Percentiles rank a stretch among this genome's conserved stretches.
Evolutionary conservation across 2,797 vertebrate species (phyloP).

Genomic region (Anguilla anguilla): DNA sequence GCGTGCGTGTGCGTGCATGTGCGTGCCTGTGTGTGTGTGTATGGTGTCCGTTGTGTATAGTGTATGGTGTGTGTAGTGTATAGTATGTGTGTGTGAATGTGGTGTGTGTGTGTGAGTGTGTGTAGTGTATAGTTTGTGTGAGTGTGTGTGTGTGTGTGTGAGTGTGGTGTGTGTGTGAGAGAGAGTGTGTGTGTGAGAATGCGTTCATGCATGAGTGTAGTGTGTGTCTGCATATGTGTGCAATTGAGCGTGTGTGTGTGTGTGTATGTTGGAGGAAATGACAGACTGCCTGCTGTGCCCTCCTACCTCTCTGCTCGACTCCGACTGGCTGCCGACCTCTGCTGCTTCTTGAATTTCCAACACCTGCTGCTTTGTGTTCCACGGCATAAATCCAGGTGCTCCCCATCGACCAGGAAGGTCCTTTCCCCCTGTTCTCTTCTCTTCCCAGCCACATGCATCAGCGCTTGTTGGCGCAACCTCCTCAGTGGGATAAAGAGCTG

Average conservation of each 20-base stretch:
- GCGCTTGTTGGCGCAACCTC: neutral
- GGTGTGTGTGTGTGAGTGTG: no score
- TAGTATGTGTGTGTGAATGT: no score
- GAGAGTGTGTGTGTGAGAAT: no score
- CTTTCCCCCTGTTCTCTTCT: neutral
- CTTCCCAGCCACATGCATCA: neutral
- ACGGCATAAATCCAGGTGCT: slow-evolving; percentile 24
- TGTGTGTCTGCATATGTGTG: neutral
- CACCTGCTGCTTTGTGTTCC: slow-evolving; percentile 32
- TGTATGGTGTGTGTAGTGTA: no score
- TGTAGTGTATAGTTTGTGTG: no score
- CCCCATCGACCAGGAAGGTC: neutral
- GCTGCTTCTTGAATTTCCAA: neutral
- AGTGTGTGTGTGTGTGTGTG: no score
- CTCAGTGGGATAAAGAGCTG: no score
- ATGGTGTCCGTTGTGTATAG: no score
- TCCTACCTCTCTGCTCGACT: neutral
- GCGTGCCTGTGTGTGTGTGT: no score
- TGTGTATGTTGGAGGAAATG: neutral
- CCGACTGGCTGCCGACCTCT: neutral
- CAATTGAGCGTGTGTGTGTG: neutral
- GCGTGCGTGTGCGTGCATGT: no score
- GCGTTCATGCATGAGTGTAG: no score
- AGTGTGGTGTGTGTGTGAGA: neutral
- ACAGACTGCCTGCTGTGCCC: neutral